These are phyloP conservation scores for Drosophila paucipuncta DNA, from an alignment of 2,888 invertebrate genomes.

Conservation along the genomic window DNA sequence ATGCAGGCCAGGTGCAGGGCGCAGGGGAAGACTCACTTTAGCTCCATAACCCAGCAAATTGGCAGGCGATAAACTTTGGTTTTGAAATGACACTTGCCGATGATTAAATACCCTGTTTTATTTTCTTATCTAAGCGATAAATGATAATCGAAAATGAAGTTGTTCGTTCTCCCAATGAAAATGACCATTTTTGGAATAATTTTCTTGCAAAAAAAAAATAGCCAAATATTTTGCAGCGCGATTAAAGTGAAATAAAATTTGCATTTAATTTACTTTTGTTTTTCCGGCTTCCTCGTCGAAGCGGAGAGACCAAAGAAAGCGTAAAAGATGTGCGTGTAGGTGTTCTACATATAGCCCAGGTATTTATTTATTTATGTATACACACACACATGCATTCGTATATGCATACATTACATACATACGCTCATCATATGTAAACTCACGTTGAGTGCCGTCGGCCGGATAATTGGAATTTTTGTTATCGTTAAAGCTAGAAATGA, in stretches of 20 bases:
- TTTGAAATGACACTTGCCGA: conserved; percentile 2
- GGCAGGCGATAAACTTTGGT: conserved; percentile 38
- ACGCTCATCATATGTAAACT: background rate
- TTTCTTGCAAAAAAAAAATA: background rate
- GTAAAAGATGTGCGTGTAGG: background rate
- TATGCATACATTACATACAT: background rate
- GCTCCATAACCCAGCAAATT: conserved; percentile 34
- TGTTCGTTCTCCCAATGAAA: background rate
- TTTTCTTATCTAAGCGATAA: background rate
- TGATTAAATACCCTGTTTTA: background rate
- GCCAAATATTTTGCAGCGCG: background rate
- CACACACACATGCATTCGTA: background rate
- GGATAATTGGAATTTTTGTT: conserved; percentile 28
- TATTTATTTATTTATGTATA: background rate
- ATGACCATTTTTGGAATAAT: background rate
- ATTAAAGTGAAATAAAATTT: conserved; percentile 46
- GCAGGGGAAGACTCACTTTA: conserved; percentile 4
- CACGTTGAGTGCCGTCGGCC: conserved; percentile 11
- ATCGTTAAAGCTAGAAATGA: conserved; percentile 16
- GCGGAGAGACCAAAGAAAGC: conserved; percentile 1
- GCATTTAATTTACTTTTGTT: conserved; percentile 32
- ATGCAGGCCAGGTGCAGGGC: conserved; percentile 31
- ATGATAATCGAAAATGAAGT: background rate
- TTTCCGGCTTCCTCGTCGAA: conserved; percentile 31
- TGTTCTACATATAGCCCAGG: background rate